phyloP scores from a whole-genome alignment of 2,113 vertebrate species.

The Chaetorhynchus papuensis region DNA sequence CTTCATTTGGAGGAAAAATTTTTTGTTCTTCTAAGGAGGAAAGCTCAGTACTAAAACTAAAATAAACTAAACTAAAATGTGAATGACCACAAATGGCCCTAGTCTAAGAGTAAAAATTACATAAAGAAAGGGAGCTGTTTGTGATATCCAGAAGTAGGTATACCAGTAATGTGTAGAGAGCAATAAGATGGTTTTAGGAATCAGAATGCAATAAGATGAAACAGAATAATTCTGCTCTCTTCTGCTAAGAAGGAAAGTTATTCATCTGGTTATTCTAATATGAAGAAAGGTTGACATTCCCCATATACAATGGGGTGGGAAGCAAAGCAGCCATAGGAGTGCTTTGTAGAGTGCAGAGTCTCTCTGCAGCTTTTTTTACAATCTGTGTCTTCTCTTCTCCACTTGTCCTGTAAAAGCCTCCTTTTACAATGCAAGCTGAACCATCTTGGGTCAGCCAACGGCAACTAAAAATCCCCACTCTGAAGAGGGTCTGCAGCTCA shows the following conservation, averaged over 20 bases:
- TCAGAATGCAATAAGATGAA: not conserved
- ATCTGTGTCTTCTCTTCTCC: not conserved
- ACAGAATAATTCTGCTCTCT: not conserved
- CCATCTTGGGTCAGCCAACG: not conserved
- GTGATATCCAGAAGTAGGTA: not conserved
- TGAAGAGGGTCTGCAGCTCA: not conserved
- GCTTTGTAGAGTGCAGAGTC: not conserved
- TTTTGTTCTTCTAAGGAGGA: not conserved
- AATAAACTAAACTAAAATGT: not conserved
- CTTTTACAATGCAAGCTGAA: not conserved
- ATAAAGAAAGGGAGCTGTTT: not conserved
- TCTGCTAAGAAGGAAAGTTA: not conserved
- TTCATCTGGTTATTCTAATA: not conserved
- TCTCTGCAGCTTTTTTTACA: not conserved
- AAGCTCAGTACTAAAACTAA: not conserved
- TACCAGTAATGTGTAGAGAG: not conserved
- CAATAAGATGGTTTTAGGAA: not conserved
- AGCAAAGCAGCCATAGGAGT: not conserved
- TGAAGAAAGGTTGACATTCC: not conserved
- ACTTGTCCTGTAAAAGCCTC: not conserved
- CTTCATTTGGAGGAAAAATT: accelerated
- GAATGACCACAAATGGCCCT: not conserved
- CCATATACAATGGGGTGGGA: not conserved
- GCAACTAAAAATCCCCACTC: not conserved
- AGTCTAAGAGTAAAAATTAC: not conserved